Evolutionary conservation across 2,888 invertebrate genomes (phyloP), one percentile per base, ranked within the genome.

Genomic region (Folsomia manolachei): DNA sequence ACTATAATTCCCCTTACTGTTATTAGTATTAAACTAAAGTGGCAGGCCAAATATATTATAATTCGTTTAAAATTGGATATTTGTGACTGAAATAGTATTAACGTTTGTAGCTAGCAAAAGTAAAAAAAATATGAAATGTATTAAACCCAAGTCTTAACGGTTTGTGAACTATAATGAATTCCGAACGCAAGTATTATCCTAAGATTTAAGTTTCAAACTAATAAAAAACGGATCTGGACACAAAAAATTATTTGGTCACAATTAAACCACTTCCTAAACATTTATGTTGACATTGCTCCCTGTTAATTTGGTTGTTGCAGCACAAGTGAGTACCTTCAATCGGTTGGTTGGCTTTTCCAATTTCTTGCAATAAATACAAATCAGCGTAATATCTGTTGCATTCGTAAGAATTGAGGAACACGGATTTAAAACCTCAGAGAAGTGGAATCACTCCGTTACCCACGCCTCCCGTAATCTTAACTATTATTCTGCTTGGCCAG

Each of bases 21-120:
- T n/a, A n/a, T n/a, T n/a, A n/a, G n/a, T n/a, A n/a, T n/a, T n/a
- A n/a, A n/a, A n/a, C 39, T 9, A 39, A 39, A 39, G 39, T 39
- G 39, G 14, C 39, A 39, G 14, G 39, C 14, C 39, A 39, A 39
- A 39, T 39, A 39, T n/a, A n/a, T n/a, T n/a, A n/a, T 7, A 62
- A 62, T 23, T 62, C 24, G 19, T 64, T 64, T 64, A 25, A 27
- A 19, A 27, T 64, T 64, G 19, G 26, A 76, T 66, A 76, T 72
- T 72, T 74, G 71, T 74, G 76, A 74, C 70, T 68, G 70, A 69
- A 69, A 71, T 72, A 76, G 74, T 76, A 76, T 76, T 74, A 76
- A 74, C 74, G 70, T 76, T 76, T 76, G 71, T 74, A 72, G 70
- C 70, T 51, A 51, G 71, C 66, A 68, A 26, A 52, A 63, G 14